A percentile compares a stretch with the other conserved stretches of the same genome.
Conservation (phyloP, 2,797 vertebrate species). For the Danio kyathit region DNA sequence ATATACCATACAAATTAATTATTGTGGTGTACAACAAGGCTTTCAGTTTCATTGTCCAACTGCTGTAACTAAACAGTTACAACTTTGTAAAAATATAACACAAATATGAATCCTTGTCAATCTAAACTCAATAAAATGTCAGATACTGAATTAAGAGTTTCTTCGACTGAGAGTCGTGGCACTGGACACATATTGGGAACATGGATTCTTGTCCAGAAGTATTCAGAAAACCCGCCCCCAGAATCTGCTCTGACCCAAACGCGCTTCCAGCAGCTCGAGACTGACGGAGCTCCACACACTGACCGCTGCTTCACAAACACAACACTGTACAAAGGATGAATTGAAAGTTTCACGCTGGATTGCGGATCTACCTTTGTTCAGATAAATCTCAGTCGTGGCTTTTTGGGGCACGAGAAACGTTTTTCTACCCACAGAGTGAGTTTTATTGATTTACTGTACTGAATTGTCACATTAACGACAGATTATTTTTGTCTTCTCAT, state of each 20-base stretch:
- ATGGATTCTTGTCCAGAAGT: constrained; percentile 8
- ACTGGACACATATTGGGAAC: not conserved
- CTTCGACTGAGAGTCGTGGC: not conserved
- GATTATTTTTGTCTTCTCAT: constrained; percentile 2
- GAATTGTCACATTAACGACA: not conserved
- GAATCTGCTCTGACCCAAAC: not conserved
- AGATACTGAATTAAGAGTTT: not conserved
- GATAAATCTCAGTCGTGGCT: not conserved
- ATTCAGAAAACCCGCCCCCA: constrained; percentile 25
- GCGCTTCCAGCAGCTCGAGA: constrained; percentile 4
- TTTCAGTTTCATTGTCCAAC: too few species aligned
- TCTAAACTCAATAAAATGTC: not conserved
- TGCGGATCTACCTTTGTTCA: not conserved
- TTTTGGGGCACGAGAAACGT: not conserved
- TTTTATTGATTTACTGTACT: not conserved
- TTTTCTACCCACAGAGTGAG: constrained; percentile 16
- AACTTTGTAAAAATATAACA: not conserved
- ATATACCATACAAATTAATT: too few species aligned
- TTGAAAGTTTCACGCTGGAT: not conserved
- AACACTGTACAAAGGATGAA: not conserved
- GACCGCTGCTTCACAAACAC: not conserved
- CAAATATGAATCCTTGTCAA: not conserved
- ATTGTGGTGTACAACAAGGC: too few species aligned
- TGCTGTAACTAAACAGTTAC: too few species aligned
- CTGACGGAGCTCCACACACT: constrained; percentile 12